phyloP scores from a whole-genome alignment of 1,140 invertebrate genomes.

The Stratiolaelaps scimitus region DNA sequence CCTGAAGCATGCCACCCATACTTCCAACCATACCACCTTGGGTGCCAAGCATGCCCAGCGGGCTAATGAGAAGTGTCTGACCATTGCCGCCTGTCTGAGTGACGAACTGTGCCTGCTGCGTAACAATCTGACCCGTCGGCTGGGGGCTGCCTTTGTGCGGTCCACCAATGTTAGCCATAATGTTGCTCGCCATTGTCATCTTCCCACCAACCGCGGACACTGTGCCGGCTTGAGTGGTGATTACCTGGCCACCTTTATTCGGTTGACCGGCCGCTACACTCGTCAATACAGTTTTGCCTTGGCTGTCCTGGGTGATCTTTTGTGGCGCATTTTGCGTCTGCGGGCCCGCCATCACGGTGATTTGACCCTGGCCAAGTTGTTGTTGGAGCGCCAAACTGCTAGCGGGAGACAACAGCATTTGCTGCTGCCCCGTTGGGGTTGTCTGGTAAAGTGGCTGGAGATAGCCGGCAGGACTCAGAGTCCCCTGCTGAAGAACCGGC shows the following conservation, averaged over 20 bases:
- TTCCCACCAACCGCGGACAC: too few species aligned
- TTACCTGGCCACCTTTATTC: not conserved
- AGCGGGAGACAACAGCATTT: not conserved
- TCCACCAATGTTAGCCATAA: not conserved
- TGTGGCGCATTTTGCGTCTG: constrained; percentile 12
- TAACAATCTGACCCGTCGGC: constrained; percentile 11
- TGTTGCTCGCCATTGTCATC: too few species aligned
- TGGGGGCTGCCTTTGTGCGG: constrained; percentile 16
- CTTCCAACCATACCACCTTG: constrained; percentile 19
- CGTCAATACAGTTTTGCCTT: not conserved
- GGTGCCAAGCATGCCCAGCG: not conserved
- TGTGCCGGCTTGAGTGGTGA: constrained; percentile 8
- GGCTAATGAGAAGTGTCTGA: constrained; percentile 4
- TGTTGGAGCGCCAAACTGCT: constrained; percentile 10
- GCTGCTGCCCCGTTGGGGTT: not conserved
- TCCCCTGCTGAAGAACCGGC: constrained; percentile 11
- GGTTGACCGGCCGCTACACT: not conserved
- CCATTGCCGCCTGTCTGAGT: not conserved
- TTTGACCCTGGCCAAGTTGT: not conserved
- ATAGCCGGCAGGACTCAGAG: not conserved
- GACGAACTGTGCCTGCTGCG: constrained; percentile 3
- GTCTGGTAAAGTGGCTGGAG: not conserved
- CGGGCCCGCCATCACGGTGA: not conserved
- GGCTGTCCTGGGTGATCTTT: not conserved
- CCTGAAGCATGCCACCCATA: too few species aligned